Evolutionary conservation across 2,113 vertebrate genomes (phyloP).

Genomic region (Apaloderma vittatum): DNA sequence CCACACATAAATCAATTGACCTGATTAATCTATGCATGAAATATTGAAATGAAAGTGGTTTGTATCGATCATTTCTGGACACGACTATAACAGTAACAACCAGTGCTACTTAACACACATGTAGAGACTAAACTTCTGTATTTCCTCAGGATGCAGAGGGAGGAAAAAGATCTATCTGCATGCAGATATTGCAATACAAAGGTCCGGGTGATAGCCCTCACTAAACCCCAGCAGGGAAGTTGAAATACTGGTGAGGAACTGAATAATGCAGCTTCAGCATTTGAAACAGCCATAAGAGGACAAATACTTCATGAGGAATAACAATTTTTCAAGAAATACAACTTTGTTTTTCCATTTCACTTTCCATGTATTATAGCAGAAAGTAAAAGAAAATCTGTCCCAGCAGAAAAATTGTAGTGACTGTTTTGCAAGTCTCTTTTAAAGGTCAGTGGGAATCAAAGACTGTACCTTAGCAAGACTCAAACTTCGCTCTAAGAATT

Average conservation of each 20-base stretch:
- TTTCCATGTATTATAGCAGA: neutral
- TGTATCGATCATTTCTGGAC: neutral
- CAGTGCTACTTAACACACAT: neutral
- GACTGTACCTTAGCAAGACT: neutral
- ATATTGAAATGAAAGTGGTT: neutral
- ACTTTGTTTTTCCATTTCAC: neutral
- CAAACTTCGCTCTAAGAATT: neutral
- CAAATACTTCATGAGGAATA: neutral
- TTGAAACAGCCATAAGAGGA: neutral
- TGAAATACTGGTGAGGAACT: neutral
- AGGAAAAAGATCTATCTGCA: neutral
- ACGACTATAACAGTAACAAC: neutral
- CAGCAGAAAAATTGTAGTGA: neutral
- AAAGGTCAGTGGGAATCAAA: constrained; percentile 24
- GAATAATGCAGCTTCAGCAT: neutral
- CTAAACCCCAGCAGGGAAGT: neutral
- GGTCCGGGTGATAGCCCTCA: neutral
- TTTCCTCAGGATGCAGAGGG: neutral
- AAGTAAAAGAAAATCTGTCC: neutral
- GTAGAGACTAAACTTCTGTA: neutral
- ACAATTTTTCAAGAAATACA: neutral
- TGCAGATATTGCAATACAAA: neutral
- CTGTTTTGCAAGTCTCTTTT: neutral
- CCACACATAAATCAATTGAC: neutral
- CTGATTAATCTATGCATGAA: neutral